phyloP scores from a whole-genome alignment of 2,113 vertebrate species.

The Cichladusa arquata region DNA sequence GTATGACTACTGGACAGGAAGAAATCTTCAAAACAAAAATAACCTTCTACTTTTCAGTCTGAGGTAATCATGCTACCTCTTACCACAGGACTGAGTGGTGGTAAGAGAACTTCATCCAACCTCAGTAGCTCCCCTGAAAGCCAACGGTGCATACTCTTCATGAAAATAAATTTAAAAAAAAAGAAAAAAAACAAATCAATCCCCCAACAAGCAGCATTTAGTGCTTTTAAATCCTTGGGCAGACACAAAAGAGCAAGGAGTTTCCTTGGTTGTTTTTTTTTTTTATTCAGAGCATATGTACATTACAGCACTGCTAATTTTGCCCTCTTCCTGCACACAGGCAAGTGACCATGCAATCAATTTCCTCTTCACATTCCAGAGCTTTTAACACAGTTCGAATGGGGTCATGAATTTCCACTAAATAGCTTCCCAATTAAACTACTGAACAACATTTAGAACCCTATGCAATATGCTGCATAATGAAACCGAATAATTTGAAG shows the following conservation, averaged over 20 bases:
- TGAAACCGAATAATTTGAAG: background rate
- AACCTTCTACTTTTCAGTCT: background rate
- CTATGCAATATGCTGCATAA: background rate
- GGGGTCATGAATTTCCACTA: background rate
- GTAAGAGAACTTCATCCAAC: background rate
- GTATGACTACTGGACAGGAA: background rate
- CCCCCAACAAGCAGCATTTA: rapidly evolving
- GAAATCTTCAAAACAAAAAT: background rate
- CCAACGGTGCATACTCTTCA: background rate
- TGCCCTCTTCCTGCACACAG: background rate
- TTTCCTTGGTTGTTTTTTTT: background rate
- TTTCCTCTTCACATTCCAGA: background rate
- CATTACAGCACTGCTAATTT: background rate
- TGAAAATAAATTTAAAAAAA: background rate
- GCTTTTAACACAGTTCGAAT: background rate
- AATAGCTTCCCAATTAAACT: background rate
- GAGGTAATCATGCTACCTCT: background rate
- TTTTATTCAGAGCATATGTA: background rate
- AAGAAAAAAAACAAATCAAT: background rate
- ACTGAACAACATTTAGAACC: background rate
- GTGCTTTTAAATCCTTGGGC: background rate
- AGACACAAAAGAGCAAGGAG: background rate
- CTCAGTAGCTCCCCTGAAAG: background rate
- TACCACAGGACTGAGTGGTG: background rate
- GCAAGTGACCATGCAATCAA: background rate